A percentile compares a stretch with the other conserved stretches of the same genome.
phyloP scores from a whole-genome alignment of 2,113 vertebrate species.

The Pomatorhinus ruficollis region DNA sequence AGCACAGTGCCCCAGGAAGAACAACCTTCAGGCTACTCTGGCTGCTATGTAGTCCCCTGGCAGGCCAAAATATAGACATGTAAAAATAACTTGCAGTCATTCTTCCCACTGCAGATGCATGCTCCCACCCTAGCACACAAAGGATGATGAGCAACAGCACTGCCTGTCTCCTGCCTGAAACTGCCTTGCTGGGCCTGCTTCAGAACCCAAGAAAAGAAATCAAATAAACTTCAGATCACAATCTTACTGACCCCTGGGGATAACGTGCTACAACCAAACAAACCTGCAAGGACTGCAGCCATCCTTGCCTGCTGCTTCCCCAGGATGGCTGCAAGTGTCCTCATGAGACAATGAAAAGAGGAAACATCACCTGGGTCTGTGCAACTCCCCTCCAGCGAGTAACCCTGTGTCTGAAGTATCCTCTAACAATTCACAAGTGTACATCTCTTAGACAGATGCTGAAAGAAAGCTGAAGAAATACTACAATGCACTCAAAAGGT shows the following conservation, averaged over 20 bases:
- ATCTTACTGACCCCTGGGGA: not conserved
- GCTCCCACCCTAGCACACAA: not conserved
- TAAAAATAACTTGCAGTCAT: not conserved
- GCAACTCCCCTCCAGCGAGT: not conserved
- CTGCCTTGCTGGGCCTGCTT: not conserved
- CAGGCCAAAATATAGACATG: not conserved
- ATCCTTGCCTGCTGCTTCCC: not conserved
- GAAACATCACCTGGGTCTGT: not conserved
- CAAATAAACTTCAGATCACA: not conserved
- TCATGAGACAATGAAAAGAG: not conserved
- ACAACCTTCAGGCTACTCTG: not conserved
- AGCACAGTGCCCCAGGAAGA: not conserved
- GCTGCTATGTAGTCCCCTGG: not conserved
- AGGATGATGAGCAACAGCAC: not conserved
- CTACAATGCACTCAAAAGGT: not conserved
- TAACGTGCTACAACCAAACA: not conserved
- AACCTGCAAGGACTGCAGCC: not conserved
- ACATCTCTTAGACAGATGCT: not conserved
- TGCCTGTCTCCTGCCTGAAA: not conserved
- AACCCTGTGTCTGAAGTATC: not conserved
- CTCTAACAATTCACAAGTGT: not conserved
- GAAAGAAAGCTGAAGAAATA: not conserved
- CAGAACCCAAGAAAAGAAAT: not conserved
- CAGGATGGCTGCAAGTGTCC: not conserved
- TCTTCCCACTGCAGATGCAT: not conserved